Evolutionary conservation across 2,797 vertebrate genomes (phyloP).

Genomic region (Clarias platycephalus): DNA sequence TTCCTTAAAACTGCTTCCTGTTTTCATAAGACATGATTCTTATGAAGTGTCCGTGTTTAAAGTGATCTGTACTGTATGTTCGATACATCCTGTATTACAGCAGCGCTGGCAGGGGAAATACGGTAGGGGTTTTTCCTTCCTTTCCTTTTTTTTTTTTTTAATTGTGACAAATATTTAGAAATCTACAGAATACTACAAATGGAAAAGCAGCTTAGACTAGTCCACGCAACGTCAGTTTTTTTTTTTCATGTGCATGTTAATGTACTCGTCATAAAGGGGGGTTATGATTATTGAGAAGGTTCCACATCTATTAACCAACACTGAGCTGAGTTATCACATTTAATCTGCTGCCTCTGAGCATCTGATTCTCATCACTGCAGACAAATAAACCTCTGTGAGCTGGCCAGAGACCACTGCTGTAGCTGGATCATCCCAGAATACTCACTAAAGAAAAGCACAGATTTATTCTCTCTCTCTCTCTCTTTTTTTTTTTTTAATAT

Average conservation of each 20-base stretch:
- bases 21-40: background rate
- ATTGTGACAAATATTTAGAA: background rate
- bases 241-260: background rate
- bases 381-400: conserved; percentile 19
- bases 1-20: conserved; percentile 1
- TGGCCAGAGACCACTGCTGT: background rate
- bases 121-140: background rate
- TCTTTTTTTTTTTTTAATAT: no score
- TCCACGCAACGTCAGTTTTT: background rate
- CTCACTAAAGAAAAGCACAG: background rate
- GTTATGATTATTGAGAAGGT: background rate
- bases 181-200: background rate
- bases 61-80: background rate
- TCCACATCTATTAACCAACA: background rate
- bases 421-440: background rate
- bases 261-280: background rate
- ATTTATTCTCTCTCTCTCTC: background rate
- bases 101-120: background rate
- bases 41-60: background rate
- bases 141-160: background rate
- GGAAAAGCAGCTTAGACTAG: background rate
- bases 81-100: background rate
- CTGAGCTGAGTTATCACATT: conserved; percentile 12
- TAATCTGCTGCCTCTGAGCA: background rate
- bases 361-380: conserved; percentile 36